These are phyloP conservation scores for Drosophila hawaiiensis DNA, from an alignment of 2,888 invertebrate genomes.

Conservation along the genomic window DNA sequence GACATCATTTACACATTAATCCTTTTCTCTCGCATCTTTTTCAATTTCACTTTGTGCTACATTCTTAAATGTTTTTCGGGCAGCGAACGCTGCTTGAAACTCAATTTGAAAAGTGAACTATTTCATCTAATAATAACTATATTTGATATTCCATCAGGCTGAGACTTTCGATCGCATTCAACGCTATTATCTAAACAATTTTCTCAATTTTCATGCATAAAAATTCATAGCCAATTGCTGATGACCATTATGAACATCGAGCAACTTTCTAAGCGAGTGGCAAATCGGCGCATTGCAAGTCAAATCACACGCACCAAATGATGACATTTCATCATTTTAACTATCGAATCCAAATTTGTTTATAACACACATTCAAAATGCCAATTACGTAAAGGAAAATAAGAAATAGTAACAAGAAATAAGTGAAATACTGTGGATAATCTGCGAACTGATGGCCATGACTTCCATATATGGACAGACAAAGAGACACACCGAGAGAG, in stretches of 20 bases:
- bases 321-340: conserved; percentile 75
- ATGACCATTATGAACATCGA: conserved; percentile 44
- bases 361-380: conserved; percentile 68
- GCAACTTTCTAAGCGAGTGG: conserved; percentile 65
- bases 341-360: conserved; percentile 65
- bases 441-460: conserved; percentile 75
- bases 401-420: conserved; percentile 36
- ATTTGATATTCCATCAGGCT: background rate
- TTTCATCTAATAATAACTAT: background rate
- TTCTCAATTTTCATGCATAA: conserved; percentile 16
- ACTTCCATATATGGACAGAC: conserved; percentile 51
- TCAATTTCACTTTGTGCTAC: background rate
- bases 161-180: conserved; percentile 10
- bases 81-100: background rate
- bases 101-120: background rate
- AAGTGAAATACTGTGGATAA: conserved; percentile 75
- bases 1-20: background rate
- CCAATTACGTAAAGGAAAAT: conserved; percentile 58
- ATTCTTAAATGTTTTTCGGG: conserved; percentile 10
- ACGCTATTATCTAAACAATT: conserved; percentile 2
- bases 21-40: background rate
- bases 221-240: conserved; percentile 27
- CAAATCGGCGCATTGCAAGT: conserved; percentile 4
- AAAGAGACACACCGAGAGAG: conserved; percentile 1
- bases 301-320: conserved; percentile 61